A percentile compares a stretch with the other conserved stretches of the same genome.
phyloP scores from a whole-genome alignment of 2,797 vertebrate species.

The Argya squamiceps region DNA sequence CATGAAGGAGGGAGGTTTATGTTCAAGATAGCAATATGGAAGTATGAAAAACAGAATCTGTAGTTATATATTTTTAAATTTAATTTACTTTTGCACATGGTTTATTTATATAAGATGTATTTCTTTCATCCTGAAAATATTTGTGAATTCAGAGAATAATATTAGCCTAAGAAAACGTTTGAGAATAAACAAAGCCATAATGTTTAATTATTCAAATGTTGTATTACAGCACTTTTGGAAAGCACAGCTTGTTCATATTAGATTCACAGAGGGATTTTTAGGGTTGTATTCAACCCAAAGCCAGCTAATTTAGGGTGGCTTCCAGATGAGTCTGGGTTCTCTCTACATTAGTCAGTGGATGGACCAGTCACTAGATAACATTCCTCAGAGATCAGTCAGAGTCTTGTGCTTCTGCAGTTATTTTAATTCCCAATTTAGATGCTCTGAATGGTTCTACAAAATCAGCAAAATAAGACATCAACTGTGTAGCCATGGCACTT shows the following conservation, averaged over 20 bases:
- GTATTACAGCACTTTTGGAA: not conserved
- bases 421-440: not conserved
- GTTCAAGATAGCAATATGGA: not conserved
- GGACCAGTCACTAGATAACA: not conserved
- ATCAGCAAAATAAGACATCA: not conserved
- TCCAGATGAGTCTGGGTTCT: not conserved
- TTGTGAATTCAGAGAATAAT: not conserved
- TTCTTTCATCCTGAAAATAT: not conserved
- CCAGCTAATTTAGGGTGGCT: not conserved
- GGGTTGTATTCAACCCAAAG: not conserved
- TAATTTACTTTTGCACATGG: not conserved
- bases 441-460: not conserved
- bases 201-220: slow-evolving; percentile 6
- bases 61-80: not conserved
- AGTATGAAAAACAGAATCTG: not conserved
- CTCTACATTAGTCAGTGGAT: not conserved
- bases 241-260: not conserved
- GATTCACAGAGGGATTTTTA: not conserved
- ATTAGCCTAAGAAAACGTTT: not conserved
- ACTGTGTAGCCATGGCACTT: not conserved
- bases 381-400: not conserved
- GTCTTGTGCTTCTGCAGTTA: not conserved
- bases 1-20: not conserved
- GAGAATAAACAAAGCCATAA: not conserved
- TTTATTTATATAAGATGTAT: not conserved